Evolutionary conservation across 2,888 invertebrate genomes (phyloP).

Genomic region (Mamestra brassicae): DNA sequence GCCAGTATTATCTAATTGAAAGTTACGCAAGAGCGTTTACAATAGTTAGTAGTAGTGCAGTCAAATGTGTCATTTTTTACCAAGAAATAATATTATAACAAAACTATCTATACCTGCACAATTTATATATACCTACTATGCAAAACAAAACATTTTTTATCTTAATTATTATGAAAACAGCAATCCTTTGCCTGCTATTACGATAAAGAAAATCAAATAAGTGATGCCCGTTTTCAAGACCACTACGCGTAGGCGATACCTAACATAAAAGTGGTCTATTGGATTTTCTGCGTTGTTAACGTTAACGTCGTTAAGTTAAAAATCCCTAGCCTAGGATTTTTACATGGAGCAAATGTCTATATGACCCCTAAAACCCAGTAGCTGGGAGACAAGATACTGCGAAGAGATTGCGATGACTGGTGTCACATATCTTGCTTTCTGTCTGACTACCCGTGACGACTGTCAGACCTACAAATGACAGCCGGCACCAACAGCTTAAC

Average conservation of each 20-base stretch:
- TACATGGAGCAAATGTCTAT: too few species aligned
- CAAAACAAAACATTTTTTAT: not conserved
- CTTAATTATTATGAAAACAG: not conserved
- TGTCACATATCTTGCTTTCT: too few species aligned
- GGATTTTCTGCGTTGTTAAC: not conserved
- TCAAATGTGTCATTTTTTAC: not conserved
- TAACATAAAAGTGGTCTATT: not conserved
- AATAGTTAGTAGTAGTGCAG: not conserved
- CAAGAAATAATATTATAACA: not conserved
- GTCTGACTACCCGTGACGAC: too few species aligned
- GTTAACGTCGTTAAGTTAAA: too few species aligned
- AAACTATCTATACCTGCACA: not conserved
- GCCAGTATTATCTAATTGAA: conserved; percentile 26
- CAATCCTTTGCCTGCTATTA: not conserved
- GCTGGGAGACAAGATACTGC: too few species aligned
- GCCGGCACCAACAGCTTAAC: too few species aligned
- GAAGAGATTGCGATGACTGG: too few species aligned
- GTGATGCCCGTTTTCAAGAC: not conserved
- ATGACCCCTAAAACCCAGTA: too few species aligned
- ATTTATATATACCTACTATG: not conserved
- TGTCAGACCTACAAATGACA: too few species aligned
- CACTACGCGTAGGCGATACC: not conserved
- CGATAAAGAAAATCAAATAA: not conserved
- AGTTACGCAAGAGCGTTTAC: conserved; percentile 8
- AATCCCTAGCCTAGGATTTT: too few species aligned